Evolutionary conservation across 1,140 invertebrate species (phyloP).

Genomic region (Caenorhabditis latens): DNA sequence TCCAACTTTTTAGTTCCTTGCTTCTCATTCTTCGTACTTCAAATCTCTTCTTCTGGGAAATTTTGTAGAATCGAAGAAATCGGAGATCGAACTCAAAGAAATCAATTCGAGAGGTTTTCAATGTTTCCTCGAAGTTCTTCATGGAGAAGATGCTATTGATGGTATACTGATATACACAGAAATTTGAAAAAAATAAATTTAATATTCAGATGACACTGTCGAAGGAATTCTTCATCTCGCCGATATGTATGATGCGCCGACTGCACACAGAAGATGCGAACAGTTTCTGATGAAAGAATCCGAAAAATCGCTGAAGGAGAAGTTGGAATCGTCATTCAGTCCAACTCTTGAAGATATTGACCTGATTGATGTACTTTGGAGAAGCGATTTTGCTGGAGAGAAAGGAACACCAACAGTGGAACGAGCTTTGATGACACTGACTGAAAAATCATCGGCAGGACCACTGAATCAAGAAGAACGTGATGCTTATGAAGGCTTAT

Average conservation of each 20-base stretch:
- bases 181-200: too few relatives aligned
- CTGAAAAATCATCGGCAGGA: too few relatives aligned
- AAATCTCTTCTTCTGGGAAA: background rate
- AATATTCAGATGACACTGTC: background rate
- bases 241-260: background rate
- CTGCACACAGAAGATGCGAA: conserved; percentile 6
- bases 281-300: background rate
- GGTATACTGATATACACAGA: too few relatives aligned
- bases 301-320: background rate
- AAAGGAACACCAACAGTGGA: too few relatives aligned
- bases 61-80: background rate
- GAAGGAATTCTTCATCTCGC: background rate
- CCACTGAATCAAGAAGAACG: conserved; percentile 67
- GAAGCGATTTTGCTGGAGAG: too few relatives aligned
- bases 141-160: background rate
- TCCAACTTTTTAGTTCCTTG: background rate
- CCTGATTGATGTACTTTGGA: too few relatives aligned
- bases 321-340: too few relatives aligned
- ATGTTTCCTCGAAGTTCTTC: background rate
- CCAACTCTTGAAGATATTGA: too few relatives aligned
- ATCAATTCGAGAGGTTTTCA: background rate
- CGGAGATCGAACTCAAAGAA: background rate
- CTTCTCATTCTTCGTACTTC: background rate
- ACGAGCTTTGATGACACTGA: too few relatives aligned
- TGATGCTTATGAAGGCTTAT: conserved; percentile 68